These are phyloP conservation scores for Xiphorhynchus elegans DNA, from an alignment of 2,113 vertebrate species.

Conservation along the genomic window DNA sequence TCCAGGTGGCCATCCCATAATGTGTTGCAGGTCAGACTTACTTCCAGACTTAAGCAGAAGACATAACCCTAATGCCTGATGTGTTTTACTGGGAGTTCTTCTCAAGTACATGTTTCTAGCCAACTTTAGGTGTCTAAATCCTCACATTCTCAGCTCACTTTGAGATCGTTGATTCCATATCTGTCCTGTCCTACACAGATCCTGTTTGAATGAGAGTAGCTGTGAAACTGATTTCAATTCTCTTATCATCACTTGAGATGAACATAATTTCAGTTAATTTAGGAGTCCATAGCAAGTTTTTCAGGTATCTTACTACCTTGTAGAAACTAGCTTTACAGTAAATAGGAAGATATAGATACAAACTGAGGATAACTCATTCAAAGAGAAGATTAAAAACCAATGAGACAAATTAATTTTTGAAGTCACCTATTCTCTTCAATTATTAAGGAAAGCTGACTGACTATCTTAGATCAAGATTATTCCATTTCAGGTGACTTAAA, in stretches of 20 bases:
- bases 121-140: background rate
- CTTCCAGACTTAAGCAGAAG: background rate
- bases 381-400: background rate
- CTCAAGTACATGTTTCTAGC: background rate
- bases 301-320: background rate
- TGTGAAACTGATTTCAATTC: background rate
- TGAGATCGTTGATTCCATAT: background rate
- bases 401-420: background rate
- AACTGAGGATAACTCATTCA: background rate
- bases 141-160: background rate
- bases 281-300: background rate
- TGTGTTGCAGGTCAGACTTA: background rate
- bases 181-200: background rate
- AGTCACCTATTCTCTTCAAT: background rate
- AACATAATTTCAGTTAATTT: background rate
- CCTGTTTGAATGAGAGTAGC: background rate
- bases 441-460: background rate
- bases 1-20: background rate
- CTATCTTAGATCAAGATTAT: background rate
- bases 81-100: background rate
- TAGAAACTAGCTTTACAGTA: background rate
- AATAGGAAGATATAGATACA: background rate
- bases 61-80: background rate
- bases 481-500: background rate
- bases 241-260: background rate